Conservation (phyloP, 2,797 vertebrate species). For the Hypotaenidia okinawae region DNA sequence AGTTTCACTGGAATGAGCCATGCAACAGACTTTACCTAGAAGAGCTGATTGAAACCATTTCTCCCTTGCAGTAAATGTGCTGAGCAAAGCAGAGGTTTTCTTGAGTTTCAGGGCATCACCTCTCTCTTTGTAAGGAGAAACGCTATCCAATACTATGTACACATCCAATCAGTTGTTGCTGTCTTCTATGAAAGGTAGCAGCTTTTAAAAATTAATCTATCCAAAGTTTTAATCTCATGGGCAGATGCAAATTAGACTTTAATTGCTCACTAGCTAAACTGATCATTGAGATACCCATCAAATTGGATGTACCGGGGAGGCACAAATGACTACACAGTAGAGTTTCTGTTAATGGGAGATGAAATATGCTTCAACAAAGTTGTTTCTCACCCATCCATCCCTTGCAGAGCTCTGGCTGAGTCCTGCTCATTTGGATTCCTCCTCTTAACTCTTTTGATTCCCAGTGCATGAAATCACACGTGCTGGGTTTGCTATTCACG, state of each 20-base stretch:
- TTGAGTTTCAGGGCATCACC: not conserved
- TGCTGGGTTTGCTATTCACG: not conserved
- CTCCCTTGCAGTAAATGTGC: not conserved
- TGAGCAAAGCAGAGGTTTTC: not conserved
- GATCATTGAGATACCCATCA: not conserved
- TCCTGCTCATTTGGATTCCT: not conserved
- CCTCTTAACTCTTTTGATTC: not conserved
- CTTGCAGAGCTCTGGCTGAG: not conserved
- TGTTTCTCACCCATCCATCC: not conserved
- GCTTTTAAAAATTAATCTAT: slow-evolving; percentile 28
- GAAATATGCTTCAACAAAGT: not conserved
- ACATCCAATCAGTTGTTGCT: not conserved
- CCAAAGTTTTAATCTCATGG: slow-evolving; percentile 1
- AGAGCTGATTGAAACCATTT: not conserved
- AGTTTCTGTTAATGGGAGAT: slow-evolving; percentile 12
- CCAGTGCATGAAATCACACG: not conserved
- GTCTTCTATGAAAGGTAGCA: not conserved
- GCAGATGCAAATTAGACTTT: slow-evolving; percentile 28
- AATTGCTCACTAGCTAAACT: slow-evolving; percentile 19
- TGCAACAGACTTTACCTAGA: not conserved
- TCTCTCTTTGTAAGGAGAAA: not conserved
- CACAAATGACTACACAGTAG: slow-evolving; percentile 2
- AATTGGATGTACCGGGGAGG: not conserved
- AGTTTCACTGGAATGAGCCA: not conserved
- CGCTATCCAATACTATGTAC: not conserved